phyloP scores from a whole-genome alignment of 1,140 invertebrate species.

The Drosophila murphyi region DNA sequence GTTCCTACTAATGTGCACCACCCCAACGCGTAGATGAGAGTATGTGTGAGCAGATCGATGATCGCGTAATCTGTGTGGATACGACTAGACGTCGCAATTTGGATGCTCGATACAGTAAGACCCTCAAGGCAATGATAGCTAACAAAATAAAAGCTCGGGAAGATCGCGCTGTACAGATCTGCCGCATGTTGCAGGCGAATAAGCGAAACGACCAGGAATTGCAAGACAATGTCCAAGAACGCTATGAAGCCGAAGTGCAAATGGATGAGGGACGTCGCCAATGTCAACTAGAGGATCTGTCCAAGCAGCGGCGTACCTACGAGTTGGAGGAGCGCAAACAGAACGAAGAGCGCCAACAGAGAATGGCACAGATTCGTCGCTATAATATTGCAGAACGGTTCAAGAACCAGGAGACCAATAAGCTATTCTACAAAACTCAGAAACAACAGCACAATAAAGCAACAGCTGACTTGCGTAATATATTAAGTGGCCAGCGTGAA shows the following conservation, averaged over 20 bases:
- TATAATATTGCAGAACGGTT: slow-evolving; percentile 50
- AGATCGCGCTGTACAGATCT: slow-evolving; percentile 4
- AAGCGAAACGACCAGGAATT: slow-evolving; percentile 11
- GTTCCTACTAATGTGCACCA: background rate
- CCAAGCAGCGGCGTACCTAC: slow-evolving; percentile 53
- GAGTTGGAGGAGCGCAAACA: slow-evolving; percentile 20
- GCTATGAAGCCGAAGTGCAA: slow-evolving; percentile 29
- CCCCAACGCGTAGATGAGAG: slow-evolving; percentile 30
- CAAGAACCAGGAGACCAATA: slow-evolving; percentile 56
- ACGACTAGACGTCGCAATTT: slow-evolving; percentile 50
- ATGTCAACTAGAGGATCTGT: slow-evolving; percentile 28
- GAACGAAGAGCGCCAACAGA: slow-evolving; percentile 2
- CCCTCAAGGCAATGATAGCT: slow-evolving; percentile 19
- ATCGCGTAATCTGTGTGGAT: slow-evolving; percentile 61
- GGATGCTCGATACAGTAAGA: slow-evolving; percentile 33
- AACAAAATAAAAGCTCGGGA: slow-evolving; percentile 1
- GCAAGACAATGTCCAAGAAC: slow-evolving; percentile 2
- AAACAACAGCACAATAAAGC: slow-evolving; percentile 12
- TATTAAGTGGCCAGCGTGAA: slow-evolving; percentile 42
- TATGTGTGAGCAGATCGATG: slow-evolving; percentile 46
- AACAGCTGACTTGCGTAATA: slow-evolving; percentile 21
- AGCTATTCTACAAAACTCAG: slow-evolving; percentile 18
- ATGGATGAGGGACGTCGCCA: slow-evolving; percentile 57
- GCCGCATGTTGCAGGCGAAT: slow-evolving; percentile 6
- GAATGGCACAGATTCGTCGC: slow-evolving; percentile 37